Base-by-base conservation (phyloP, 2,888 invertebrate genomes). In the Euphydryas editha region DNA sequence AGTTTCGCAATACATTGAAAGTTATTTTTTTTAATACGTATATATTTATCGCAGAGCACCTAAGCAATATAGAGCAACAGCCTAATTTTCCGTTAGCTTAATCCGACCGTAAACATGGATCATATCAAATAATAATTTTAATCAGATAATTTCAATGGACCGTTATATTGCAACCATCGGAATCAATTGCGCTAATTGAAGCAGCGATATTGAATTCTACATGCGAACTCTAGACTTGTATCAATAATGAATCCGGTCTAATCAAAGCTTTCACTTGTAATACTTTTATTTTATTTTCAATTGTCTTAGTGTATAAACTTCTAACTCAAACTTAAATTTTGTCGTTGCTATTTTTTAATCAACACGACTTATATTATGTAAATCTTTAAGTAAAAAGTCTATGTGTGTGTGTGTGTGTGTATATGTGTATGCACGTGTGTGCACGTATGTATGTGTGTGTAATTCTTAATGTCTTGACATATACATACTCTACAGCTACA, bases 181-280 rank as follows among this genome's bases (percentile, higher is more conserved):
- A 30, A 54, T 54, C 17, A 54, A 54, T 54, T 54, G 24, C 17
- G 21, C 37, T 37, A 47, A 60, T 60, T 60, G 51, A 20, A 51
- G 37, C 51, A 39, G 51, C 39, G 21, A 60, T 42, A 51, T 60
- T 60, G 49, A 60, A 60, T 60, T 39, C 39, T 51, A n/a, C 39
- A 51, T 20, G 20, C 39, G 39, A 37, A 39, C 49, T 51, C 10
- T 54, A 54, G 20, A 17, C 51, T 20, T 7, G 24, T 51, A 15
- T 51, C 24, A 15, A 51, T 24, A 1, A 24, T 13, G 15, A 30
- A 30, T 30, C 42, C n/a, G 1, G 15, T 44, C n/a, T n/a, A n/a
- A n/a, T 44, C 15, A 5, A 44, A 44, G n/a, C 42, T 44, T 44
- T 15, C 15, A 5, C n/a, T n/a, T 6, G 42, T 15, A 6, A 6